These are phyloP conservation scores for Rhagophthalmus giganteus DNA, from an alignment of 2,888 invertebrate species.

Conservation along the genomic window DNA sequence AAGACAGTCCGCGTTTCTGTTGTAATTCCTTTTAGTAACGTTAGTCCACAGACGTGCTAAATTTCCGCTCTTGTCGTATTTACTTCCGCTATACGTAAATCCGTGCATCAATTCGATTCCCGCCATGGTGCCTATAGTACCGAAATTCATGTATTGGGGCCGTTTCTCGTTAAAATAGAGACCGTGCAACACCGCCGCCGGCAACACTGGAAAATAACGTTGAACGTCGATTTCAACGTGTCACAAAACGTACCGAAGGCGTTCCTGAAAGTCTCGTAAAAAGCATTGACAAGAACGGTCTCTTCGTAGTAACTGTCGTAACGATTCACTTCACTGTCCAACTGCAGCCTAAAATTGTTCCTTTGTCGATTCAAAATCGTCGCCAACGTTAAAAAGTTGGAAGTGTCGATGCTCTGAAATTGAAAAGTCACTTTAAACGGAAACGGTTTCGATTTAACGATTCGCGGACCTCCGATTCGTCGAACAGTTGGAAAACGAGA, in stretches of 20 bases:
- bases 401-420: slow-evolving; percentile 14
- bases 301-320: slow-evolving; percentile 15
- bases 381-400: slow-evolving; percentile 14
- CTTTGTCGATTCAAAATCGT: slow-evolving; percentile 11
- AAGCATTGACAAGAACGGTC: slow-evolving; percentile 2
- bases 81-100: slow-evolving; percentile 11
- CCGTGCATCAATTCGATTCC: slow-evolving; percentile 13
- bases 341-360: slow-evolving; percentile 6
- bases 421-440: not conserved
- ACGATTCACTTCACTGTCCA: slow-evolving; percentile 1
- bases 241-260: slow-evolving; percentile 12
- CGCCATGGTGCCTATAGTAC: slow-evolving; percentile 14
- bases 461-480: slow-evolving; percentile 12
- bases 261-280: slow-evolving; percentile 7
- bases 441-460: not conserved
- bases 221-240: no score
- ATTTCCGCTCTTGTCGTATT: slow-evolving; percentile 2
- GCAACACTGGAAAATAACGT: slow-evolving; percentile 17
- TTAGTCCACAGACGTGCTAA: slow-evolving; percentile 9
- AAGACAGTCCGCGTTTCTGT: slow-evolving; percentile 12
- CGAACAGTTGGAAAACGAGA: slow-evolving; percentile 6
- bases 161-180: slow-evolving; percentile 21
- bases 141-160: slow-evolving; percentile 23
- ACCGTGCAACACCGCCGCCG: slow-evolving; percentile 19
- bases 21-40: slow-evolving; percentile 5